These are phyloP conservation scores for Mesochorus sp. DNA, from an alignment of 2,888 invertebrate species.

Conservation along the genomic window DNA sequence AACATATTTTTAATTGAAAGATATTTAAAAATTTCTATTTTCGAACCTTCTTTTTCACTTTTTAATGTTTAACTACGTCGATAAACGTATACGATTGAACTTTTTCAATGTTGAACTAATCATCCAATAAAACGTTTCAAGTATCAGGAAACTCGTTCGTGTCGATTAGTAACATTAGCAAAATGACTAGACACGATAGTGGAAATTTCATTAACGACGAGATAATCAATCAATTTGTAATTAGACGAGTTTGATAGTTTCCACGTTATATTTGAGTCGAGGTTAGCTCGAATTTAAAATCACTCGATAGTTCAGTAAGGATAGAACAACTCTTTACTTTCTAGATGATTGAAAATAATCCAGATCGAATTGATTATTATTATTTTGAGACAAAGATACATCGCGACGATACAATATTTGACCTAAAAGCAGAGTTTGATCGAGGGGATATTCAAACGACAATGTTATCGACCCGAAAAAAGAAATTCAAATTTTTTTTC, in stretches of 20 bases:
- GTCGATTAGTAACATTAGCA: too few relatives aligned
- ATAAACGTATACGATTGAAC: too few relatives aligned
- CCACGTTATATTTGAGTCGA: background rate
- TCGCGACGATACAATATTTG: background rate
- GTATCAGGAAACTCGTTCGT: too few relatives aligned
- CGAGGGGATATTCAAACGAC: background rate
- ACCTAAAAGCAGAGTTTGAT: background rate
- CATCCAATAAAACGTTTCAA: too few relatives aligned
- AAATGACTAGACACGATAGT: too few relatives aligned
- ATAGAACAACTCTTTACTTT: too few relatives aligned
- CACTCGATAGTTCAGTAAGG: background rate
- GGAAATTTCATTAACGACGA: conserved; percentile 4
- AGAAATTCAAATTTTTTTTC: background rate
- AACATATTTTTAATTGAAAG: too few relatives aligned
- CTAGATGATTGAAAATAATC: background rate
- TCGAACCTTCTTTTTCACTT: too few relatives aligned
- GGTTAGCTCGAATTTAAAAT: background rate
- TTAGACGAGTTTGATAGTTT: background rate
- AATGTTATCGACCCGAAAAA: background rate
- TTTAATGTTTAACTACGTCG: too few relatives aligned
- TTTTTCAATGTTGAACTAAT: too few relatives aligned
- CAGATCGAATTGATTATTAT: background rate
- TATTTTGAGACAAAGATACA: background rate
- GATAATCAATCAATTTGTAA: conserved; percentile 20
- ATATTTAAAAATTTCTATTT: too few relatives aligned